phyloP scores from a whole-genome alignment of 2,888 invertebrate genomes.

The Bruchidius siliquastri region DNA sequence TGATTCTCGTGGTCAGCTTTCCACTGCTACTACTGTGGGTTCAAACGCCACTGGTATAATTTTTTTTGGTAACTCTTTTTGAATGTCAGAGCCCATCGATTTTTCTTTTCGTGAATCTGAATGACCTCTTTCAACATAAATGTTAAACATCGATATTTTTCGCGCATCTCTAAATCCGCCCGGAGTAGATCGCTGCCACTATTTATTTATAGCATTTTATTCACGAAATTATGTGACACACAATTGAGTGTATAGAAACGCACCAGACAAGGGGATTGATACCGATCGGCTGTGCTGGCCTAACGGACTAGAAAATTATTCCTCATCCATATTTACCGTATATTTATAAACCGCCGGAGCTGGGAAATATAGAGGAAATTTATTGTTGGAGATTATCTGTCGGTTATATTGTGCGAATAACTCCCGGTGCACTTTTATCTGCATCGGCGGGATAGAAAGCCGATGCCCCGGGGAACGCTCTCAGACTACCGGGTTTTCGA shows the following conservation, averaged over 20 bases:
- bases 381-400: constrained; percentile 21
- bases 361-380: constrained; percentile 19
- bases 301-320: constrained; percentile 32
- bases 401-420: not conserved
- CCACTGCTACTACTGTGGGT: too few relatives aligned
- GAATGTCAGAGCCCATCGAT: too few relatives aligned
- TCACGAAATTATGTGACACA: constrained; percentile 38
- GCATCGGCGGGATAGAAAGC: not conserved
- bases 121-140: too few relatives aligned
- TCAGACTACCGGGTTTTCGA: not conserved
- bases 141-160: not conserved
- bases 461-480: not conserved
- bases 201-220: constrained; percentile 39
- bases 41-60: too few relatives aligned
- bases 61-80: too few relatives aligned
- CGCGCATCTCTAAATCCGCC: not conserved
- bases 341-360: constrained; percentile 13
- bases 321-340: constrained; percentile 30
- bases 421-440: not conserved
- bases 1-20: too few relatives aligned
- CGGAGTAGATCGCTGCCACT: constrained; percentile 23
- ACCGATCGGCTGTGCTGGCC: constrained; percentile 20
- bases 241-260: constrained; percentile 30
- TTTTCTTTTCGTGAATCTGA: too few relatives aligned
- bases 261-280: constrained; percentile 19